A percentile compares a stretch with the other conserved stretches of the same genome.
These are phyloP conservation scores for Rotaria magnacalcarata DNA, from an alignment of 2,888 invertebrate genomes.

Conservation along the genomic window DNA sequence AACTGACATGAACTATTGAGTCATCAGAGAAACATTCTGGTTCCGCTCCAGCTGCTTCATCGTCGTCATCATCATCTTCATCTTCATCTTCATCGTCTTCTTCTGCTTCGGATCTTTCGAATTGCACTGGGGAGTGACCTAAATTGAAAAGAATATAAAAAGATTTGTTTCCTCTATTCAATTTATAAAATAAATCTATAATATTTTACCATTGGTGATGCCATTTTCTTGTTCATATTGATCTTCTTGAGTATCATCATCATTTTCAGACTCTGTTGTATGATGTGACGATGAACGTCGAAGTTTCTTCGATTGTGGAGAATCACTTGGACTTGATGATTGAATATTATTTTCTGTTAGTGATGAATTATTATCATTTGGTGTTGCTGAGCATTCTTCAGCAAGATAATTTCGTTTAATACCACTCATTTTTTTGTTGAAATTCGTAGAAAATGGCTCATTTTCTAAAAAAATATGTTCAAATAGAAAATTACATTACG, in stretches of 20 bases:
- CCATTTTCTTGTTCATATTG: conserved; percentile 29
- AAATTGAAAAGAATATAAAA: not conserved
- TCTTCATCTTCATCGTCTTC: not conserved
- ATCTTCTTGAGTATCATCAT: not conserved
- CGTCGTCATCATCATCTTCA: not conserved
- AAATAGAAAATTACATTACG: not conserved
- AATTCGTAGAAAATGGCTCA: not conserved
- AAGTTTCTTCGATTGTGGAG: conserved; percentile 8
- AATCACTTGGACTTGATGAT: conserved; percentile 5
- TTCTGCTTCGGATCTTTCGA: not conserved
- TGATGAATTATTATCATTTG: not conserved
- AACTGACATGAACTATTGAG: conserved; percentile 7
- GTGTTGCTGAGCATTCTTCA: conserved; percentile 8
- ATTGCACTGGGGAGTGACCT: not conserved
- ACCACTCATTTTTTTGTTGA: not conserved
- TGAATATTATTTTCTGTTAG: not conserved
- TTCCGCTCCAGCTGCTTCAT: not conserved
- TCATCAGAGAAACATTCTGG: conserved; percentile 5
- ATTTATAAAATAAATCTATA: too few relatives aligned
- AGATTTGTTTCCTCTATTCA: not conserved
- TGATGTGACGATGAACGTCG: conserved; percentile 7
- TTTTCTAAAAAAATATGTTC: not conserved
- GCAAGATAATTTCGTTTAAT: not conserved
- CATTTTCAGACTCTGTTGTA: conserved; percentile 12
- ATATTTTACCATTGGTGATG: not conserved